A percentile compares a stretch with the other conserved stretches of the same genome.
phyloP scores from a whole-genome alignment of 1,140 invertebrate species.

The Bombus haemorrhoidalis region DNA sequence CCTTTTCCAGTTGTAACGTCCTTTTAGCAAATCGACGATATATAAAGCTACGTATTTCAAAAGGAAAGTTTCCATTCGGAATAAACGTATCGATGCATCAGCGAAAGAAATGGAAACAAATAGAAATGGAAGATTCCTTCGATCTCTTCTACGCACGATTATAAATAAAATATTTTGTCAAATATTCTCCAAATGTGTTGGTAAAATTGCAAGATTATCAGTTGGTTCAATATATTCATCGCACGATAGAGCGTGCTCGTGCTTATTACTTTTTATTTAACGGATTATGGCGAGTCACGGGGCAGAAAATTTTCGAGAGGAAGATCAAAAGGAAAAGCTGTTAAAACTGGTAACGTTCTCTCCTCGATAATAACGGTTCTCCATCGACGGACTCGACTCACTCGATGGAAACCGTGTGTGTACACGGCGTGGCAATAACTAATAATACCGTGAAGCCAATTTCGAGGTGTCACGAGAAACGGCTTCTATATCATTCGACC shows the following conservation, averaged over 20 bases:
- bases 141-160: neutral
- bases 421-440: constrained; percentile 49
- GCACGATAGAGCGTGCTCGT: neutral
- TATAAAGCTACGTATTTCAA: too few species aligned
- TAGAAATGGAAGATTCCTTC: neutral
- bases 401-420: constrained; percentile 18
- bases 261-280: neutral
- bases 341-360: neutral
- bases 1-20: too few species aligned
- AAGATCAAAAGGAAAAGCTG: neutral
- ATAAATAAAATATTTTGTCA: neutral
- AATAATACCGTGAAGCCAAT: constrained; percentile 67
- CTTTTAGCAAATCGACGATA: too few species aligned
- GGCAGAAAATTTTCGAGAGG: neutral
- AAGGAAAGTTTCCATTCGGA: too few species aligned
- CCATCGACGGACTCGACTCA: neutral
- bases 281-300: neutral
- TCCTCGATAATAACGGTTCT: neutral
- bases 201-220: neutral
- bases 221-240: too few species aligned
- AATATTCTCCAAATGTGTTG: neutral
- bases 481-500: constrained; percentile 65
- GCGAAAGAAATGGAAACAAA: neutral
- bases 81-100: neutral
- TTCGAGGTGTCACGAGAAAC: constrained; percentile 68